phyloP scores from a whole-genome alignment of 1,140 invertebrate genomes.

The Littorina saxatilis region DNA sequence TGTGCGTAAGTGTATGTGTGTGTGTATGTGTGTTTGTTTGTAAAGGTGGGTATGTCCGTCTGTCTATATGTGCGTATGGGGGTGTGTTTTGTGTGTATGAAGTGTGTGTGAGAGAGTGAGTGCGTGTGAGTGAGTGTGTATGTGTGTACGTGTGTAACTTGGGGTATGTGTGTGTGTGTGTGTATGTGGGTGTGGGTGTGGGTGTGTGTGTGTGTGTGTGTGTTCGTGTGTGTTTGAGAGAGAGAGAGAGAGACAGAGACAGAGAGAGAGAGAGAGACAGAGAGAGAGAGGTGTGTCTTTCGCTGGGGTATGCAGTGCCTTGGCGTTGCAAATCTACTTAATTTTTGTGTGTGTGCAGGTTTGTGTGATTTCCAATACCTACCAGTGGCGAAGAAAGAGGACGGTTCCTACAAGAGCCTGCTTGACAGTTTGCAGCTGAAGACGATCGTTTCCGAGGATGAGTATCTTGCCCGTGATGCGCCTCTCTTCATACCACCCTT shows the following conservation, averaged over 20 bases:
- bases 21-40: too few species aligned
- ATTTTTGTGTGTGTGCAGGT: conserved; percentile 77
- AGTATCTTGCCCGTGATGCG: conserved; percentile 76
- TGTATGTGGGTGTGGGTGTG: not conserved
- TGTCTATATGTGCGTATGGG: too few species aligned
- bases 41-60: too few species aligned
- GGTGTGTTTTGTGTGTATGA: too few species aligned
- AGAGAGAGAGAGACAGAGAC: not conserved
- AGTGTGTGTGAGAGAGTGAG: too few species aligned
- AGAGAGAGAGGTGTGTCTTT: too few species aligned
- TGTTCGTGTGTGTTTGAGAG: too few species aligned
- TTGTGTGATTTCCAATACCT: conserved; percentile 94
- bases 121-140: too few species aligned
- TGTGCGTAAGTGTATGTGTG: too few species aligned
- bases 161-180: not conserved
- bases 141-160: not conserved
- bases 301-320: too few species aligned
- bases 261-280: not conserved
- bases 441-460: conserved; percentile 55
- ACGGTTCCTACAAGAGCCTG: conserved; percentile 82
- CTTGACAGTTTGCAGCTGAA: conserved; percentile 77
- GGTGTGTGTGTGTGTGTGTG: too few species aligned
- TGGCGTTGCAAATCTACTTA: too few species aligned
- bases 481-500: conserved; percentile 85
- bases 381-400: conserved; percentile 80